These are phyloP conservation scores for Beaufortia kweichowensis DNA, from an alignment of 2,113 vertebrate genomes.

Conservation along the genomic window DNA sequence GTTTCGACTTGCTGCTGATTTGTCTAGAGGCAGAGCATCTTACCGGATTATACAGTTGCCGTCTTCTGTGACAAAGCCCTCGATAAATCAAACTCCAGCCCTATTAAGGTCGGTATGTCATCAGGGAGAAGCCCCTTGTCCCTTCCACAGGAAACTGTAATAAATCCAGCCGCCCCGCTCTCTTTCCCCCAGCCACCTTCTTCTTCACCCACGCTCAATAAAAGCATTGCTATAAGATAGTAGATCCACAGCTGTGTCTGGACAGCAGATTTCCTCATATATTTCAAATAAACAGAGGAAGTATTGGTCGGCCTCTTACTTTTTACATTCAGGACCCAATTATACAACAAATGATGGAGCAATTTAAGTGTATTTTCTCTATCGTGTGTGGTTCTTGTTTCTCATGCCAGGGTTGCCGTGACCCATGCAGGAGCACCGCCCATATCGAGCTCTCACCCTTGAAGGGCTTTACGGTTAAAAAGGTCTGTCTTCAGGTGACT, in stretches of 20 bases:
- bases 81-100: constrained; percentile 6
- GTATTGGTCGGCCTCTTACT: background rate
- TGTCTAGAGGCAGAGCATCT: background rate
- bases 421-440: constrained; percentile 31
- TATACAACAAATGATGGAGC: background rate
- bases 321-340: background rate
- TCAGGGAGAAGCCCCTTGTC: background rate
- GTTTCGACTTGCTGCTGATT: constrained; percentile 5
- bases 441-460: constrained; percentile 38
- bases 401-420: constrained; percentile 43
- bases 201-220: constrained; percentile 67
- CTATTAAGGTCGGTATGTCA: background rate
- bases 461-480: constrained; percentile 42
- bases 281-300: background rate
- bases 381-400: constrained; percentile 17
- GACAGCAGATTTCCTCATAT: constrained; percentile 62
- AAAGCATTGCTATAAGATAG: constrained; percentile 61
- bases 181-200: constrained; percentile 56
- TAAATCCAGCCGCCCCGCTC: constrained; percentile 45
- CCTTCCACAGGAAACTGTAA: constrained; percentile 32
- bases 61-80: constrained; percentile 28
- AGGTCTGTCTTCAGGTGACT: constrained; percentile 15
- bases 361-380: background rate
- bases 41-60: constrained; percentile 2
- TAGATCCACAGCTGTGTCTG: constrained; percentile 64